Evolutionary conservation across 2,888 invertebrate genomes (phyloP).

Genomic region (Pediacus dermestoides): DNA sequence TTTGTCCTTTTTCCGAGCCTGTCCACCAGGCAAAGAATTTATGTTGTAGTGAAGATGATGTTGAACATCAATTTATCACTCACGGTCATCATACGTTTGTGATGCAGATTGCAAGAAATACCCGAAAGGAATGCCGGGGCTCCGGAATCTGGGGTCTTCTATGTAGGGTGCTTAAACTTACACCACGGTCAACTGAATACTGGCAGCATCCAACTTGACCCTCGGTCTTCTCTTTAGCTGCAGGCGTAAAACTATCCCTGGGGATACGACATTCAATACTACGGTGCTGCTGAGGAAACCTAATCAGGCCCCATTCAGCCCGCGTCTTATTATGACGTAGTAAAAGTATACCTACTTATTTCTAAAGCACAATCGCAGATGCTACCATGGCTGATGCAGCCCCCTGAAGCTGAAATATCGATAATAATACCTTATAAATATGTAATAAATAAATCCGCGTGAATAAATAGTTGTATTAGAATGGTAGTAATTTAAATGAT

Average conservation of each 20-base stretch:
- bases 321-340: no score
- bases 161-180: conserved; percentile 5
- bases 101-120: conserved; percentile 42
- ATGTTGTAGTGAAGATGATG: conserved; percentile 1
- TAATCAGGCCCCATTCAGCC: no score
- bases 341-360: no score
- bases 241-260: conserved; percentile 40
- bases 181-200: conserved; percentile 6
- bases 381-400: no score
- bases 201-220: conserved; percentile 7
- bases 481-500: conserved; percentile 34
- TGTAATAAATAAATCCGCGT: conserved; percentile 27
- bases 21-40: no score
- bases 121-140: conserved; percentile 36
- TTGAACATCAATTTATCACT: conserved; percentile 36
- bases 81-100: conserved; percentile 43
- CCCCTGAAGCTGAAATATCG: no score
- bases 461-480: conserved; percentile 38
- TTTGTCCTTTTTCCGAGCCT: no score
- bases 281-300: conserved; percentile 39
- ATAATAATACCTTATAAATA: no score
- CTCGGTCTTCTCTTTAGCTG: conserved; percentile 18
- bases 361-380: no score
- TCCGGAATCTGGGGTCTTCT: conserved; percentile 6
- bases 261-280: conserved; percentile 45